These are phyloP conservation scores for Acridotheres tristis DNA, from an alignment of 2,797 vertebrate genomes.

Conservation along the genomic window DNA sequence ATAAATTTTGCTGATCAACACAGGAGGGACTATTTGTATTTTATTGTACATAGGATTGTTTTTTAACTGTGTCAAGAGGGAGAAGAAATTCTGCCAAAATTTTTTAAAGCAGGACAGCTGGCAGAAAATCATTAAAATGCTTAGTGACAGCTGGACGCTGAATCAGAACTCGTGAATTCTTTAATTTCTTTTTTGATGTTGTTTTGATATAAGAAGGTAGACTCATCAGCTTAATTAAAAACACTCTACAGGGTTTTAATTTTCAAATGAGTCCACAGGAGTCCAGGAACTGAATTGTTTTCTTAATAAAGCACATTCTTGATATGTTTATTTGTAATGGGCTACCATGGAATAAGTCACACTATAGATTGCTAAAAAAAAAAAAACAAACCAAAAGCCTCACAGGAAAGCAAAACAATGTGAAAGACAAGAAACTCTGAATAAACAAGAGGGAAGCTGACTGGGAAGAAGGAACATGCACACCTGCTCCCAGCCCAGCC, in stretches of 20 bases:
- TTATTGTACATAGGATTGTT: background rate
- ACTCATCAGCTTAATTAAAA: slow-evolving; percentile 25
- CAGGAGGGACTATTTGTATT: background rate
- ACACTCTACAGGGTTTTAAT: slow-evolving; percentile 20
- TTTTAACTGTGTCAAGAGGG: background rate
- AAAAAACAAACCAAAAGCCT: background rate
- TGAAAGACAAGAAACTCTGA: background rate
- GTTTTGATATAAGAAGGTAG: background rate
- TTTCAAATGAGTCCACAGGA: slow-evolving; percentile 6
- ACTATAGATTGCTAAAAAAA: background rate
- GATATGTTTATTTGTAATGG: slow-evolving; percentile 17
- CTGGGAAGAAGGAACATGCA: background rate
- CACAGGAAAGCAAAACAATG: slow-evolving; percentile 9
- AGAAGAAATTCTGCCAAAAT: background rate
- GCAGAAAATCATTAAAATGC: background rate
- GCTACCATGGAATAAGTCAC: background rate
- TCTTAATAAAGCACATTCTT: slow-evolving; percentile 7
- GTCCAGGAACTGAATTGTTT: slow-evolving; percentile 26
- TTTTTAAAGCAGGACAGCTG: background rate
- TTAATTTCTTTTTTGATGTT: background rate
- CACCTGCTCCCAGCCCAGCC: background rate
- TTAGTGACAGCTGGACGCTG: background rate
- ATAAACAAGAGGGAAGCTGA: background rate
- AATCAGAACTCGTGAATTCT: background rate
- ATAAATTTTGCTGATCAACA: background rate